Percentiles rank a stretch among this genome's conserved stretches.
Conservation (phyloP, 2,888 invertebrate genomes). For the Dastarcus helophoroides region DNA sequence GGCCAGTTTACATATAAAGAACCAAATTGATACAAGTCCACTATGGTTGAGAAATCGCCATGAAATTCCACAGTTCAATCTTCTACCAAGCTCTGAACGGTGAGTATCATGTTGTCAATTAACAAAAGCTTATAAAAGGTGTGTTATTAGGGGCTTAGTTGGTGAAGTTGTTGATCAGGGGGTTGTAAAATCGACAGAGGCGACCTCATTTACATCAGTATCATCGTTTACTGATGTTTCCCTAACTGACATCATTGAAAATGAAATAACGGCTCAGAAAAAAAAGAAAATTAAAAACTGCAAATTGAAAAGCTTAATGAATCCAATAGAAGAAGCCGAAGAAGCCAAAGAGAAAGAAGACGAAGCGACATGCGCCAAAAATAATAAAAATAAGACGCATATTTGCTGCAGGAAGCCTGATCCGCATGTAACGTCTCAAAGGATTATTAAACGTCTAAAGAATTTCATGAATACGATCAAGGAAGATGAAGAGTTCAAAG, state of each 20-base stretch:
- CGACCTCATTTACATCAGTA: slow-evolving; percentile 38
- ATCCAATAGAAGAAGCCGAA: slow-evolving; percentile 21
- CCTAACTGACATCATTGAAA: slow-evolving; percentile 35
- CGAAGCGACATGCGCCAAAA: slow-evolving; percentile 1
- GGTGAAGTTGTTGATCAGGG: slow-evolving; percentile 48
- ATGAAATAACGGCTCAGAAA: slow-evolving; percentile 15
- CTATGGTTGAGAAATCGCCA: slow-evolving; percentile 71
- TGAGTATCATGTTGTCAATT: slow-evolving; percentile 14
- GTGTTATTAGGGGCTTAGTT: slow-evolving; percentile 33
- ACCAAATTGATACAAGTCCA: slow-evolving; percentile 71
- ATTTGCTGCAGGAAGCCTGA: slow-evolving; percentile 14
- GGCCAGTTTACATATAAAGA: slow-evolving; percentile 64
- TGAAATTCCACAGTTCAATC: slow-evolving; percentile 47
- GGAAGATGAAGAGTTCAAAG: slow-evolving; percentile 6
- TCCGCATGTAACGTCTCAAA: slow-evolving; percentile 8
- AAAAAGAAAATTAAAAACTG: not conserved
- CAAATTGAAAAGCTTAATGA: no score
- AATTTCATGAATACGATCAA: not conserved
- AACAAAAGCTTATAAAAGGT: slow-evolving; percentile 1
- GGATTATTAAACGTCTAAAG: not conserved
- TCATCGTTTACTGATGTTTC: slow-evolving; percentile 42
- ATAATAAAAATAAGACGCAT: slow-evolving; percentile 5
- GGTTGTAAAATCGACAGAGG: slow-evolving; percentile 23
- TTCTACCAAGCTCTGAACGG: slow-evolving; percentile 38
- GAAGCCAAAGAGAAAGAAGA: slow-evolving; percentile 13